Conservation (phyloP, 2,888 invertebrate species). For the Oxytorus armatus region DNA sequence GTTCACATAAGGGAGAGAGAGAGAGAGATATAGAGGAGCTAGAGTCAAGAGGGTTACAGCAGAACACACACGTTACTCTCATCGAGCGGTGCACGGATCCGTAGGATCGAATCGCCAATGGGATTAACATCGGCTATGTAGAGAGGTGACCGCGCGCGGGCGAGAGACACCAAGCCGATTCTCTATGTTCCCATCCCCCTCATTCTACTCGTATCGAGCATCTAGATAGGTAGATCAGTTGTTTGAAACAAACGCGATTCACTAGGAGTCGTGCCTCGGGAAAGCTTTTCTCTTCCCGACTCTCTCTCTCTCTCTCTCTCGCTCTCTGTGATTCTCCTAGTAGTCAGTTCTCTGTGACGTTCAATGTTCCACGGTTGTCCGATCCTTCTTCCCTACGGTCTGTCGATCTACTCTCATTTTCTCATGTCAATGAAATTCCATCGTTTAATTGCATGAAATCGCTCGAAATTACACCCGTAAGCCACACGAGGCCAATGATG, state of each 20-base stretch:
- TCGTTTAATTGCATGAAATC: slow-evolving; percentile 50
- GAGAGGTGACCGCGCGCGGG: slow-evolving; percentile 76
- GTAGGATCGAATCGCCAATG: slow-evolving; percentile 82
- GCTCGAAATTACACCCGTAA: neutral
- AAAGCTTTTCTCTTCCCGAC: slow-evolving; percentile 76
- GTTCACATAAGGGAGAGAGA: slow-evolving; percentile 38
- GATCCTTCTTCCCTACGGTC: slow-evolving; percentile 58
- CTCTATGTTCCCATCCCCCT: slow-evolving; percentile 69
- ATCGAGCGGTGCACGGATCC: slow-evolving; percentile 66
- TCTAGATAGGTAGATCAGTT: slow-evolving; percentile 69
- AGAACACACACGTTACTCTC: slow-evolving; percentile 62
- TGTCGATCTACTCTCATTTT: slow-evolving; percentile 60
- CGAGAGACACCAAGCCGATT: slow-evolving; percentile 76
- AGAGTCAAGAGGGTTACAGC: slow-evolving; percentile 73
- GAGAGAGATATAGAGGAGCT: slow-evolving; percentile 38
- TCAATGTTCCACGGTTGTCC: slow-evolving; percentile 68
- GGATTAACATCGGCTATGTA: slow-evolving; percentile 81
- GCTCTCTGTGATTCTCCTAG: too few relatives aligned
- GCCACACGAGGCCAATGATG: neutral
- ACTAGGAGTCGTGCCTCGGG: slow-evolving; percentile 78
- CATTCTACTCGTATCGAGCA: slow-evolving; percentile 53
- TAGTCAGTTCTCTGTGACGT: slow-evolving; percentile 79
- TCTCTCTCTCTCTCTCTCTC: too few relatives aligned
- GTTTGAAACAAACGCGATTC: slow-evolving; percentile 69
- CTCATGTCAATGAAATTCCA: slow-evolving; percentile 49